phyloP scores from a whole-genome alignment of 30 jellyfish, hydroid and myxozoan genomes.

The Catostylus mosaicus region DNA sequence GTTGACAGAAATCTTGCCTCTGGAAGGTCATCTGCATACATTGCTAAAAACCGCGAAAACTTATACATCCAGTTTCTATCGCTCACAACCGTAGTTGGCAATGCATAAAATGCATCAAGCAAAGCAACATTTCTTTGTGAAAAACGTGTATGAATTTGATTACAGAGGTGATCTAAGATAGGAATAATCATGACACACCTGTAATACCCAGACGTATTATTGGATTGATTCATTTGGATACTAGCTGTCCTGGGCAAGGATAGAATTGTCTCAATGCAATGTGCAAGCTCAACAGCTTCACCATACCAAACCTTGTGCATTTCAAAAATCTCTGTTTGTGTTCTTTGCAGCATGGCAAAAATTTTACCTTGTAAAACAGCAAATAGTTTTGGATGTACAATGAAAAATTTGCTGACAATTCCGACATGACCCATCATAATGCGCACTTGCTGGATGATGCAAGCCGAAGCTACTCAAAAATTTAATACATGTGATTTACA shows the following conservation, averaged over 20 bases:
- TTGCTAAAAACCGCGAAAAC: conserved; percentile 15
- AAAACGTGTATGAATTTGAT: conserved; percentile 38
- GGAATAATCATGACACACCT: conserved; percentile 15
- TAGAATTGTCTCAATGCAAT: neutral
- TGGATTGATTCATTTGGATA: conserved; percentile 5
- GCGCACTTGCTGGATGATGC: too few species aligned
- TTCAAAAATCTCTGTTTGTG: neutral
- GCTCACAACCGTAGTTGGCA: conserved; percentile 25
- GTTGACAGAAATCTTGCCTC: conserved; percentile 50
- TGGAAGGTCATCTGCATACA: conserved; percentile 56
- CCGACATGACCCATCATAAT: too few species aligned
- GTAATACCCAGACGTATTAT: conserved; percentile 25
- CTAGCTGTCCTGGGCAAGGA: conserved; percentile 15
- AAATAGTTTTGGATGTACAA: too few species aligned
- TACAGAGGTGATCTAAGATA: conserved; percentile 35
- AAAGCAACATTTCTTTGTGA: conserved; percentile 24
- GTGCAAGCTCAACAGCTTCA: neutral
- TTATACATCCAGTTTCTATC: conserved; percentile 19
- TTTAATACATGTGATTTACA: too few species aligned
- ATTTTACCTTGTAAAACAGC: too few species aligned
- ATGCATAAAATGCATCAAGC: conserved; percentile 29
- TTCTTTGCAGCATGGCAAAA: neutral
- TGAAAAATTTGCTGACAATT: too few species aligned
- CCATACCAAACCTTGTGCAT: neutral
- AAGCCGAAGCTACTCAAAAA: too few species aligned